Conservation (phyloP, 2,888 invertebrate genomes). For the Protonemura montana region DNA sequence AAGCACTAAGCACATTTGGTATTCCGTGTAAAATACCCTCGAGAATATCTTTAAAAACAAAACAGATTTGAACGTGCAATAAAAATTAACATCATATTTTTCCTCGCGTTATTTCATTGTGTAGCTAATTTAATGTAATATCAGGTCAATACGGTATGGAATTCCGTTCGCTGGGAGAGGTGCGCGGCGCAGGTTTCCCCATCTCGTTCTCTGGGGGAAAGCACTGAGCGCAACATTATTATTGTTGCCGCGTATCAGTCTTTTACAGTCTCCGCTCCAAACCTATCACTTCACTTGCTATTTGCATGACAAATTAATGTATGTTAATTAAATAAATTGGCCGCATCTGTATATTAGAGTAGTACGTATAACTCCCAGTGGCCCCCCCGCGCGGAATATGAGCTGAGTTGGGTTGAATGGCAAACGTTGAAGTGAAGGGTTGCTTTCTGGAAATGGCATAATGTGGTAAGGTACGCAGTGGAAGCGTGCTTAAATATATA, state of each 20-base stretch:
- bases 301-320: slow-evolving; percentile 50
- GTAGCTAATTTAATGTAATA: neutral
- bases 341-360: slow-evolving; percentile 44
- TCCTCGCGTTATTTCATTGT: neutral
- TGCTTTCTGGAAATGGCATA: neutral
- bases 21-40: neutral
- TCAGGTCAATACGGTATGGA: neutral
- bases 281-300: slow-evolving; percentile 39
- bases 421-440: neutral
- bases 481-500: neutral
- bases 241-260: neutral
- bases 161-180: too few relatives aligned
- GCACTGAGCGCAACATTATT: neutral
- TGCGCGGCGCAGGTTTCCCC: too few relatives aligned
- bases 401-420: neutral
- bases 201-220: neutral
- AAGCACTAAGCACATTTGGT: neutral
- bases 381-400: slow-evolving; percentile 16
- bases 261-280: neutral
- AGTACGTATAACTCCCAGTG: neutral
- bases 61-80: neutral
- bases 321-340: slow-evolving; percentile 50
- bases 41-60: neutral
- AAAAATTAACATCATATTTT: neutral
- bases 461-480: neutral